Base-by-base conservation (phyloP, 2,113 vertebrate genomes). In the Elgaria multicarinata region DNA sequence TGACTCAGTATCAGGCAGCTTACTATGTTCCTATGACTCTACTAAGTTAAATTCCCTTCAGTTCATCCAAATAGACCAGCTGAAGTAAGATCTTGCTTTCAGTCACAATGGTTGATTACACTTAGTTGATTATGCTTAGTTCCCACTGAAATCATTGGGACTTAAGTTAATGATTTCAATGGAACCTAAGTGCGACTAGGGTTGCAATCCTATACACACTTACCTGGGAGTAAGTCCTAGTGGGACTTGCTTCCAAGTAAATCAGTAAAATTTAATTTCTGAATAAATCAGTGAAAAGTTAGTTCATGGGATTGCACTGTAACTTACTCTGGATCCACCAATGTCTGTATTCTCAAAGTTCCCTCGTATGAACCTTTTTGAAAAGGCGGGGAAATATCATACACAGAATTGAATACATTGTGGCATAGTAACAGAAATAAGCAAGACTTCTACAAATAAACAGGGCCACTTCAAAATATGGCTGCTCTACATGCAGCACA, bases 381-480 rank as follows among this genome's bases (percentile, higher is more conserved):
- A 2, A 88, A 50, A 14, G 76, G 4, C 6, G n/a, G 2, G 28
- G 39, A 6, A 0, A 0, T 64, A 46, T 10, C 16, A 67, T 22
- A 9, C 44, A 26, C 42, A 76, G 81, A 50, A 83, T 1, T 39
- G 78, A 81, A 72, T 80, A 69, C 77, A 69, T n/a, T 86, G 76
- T 53, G 39, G 24, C 26, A 2, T 44, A 90, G 39, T 62, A 53
- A 28, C 72, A 67, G 58, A 82, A 85, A 50, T 14, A 71, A 93
- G 22, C 0, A 0, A 26, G 4, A 33, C 39, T 90, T 88, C 53
- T 89, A 46, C 71, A 88, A 83, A 79, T 55, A 85, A 79, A 6
- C 91, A 85, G 66, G 14, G 24, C 3, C 39, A 77, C 1, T 64
- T 90, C 69, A 76, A 24, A 66, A 31, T 42, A 77, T 16, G 26